Conservation (phyloP, 2,797 vertebrate species). For the Sebastes dallii region DNA sequence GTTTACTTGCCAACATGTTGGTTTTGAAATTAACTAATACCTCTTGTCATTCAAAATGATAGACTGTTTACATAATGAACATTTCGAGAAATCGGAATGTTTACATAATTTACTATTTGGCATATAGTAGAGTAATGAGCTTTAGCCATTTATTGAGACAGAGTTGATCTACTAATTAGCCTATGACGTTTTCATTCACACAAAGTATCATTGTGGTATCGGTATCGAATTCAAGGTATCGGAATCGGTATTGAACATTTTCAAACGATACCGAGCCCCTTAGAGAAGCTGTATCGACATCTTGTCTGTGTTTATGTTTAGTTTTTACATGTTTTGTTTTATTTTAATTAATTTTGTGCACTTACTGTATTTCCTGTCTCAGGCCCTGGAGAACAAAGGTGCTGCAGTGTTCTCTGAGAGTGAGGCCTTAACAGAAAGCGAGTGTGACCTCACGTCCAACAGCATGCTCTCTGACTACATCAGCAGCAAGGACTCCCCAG, state of each 20-base stretch:
- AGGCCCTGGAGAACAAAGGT: constrained; percentile 70
- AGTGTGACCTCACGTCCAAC: constrained; percentile 48
- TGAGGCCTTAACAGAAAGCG: constrained; percentile 52
- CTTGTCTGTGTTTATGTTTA: neutral
- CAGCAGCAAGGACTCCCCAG: neutral
- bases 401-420: constrained; percentile 22
- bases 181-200: neutral
- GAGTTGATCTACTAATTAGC: neutral
- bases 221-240: neutral
- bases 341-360: neutral
- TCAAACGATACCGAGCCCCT: neutral
- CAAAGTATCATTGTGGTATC: neutral
- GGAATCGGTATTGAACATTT: neutral
- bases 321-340: neutral
- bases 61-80: neutral
- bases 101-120: neutral
- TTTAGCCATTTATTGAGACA: neutral
- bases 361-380: neutral
- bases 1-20: neutral
- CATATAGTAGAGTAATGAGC: neutral
- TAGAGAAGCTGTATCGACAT: neutral
- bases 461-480: constrained; percentile 4
- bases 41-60: neutral
- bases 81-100: neutral
- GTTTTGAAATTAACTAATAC: neutral